A percentile compares a stretch with the other conserved stretches of the same genome.
These are phyloP conservation scores for Nineta flava DNA, from an alignment of 2,888 invertebrate genomes.

Conservation along the genomic window DNA sequence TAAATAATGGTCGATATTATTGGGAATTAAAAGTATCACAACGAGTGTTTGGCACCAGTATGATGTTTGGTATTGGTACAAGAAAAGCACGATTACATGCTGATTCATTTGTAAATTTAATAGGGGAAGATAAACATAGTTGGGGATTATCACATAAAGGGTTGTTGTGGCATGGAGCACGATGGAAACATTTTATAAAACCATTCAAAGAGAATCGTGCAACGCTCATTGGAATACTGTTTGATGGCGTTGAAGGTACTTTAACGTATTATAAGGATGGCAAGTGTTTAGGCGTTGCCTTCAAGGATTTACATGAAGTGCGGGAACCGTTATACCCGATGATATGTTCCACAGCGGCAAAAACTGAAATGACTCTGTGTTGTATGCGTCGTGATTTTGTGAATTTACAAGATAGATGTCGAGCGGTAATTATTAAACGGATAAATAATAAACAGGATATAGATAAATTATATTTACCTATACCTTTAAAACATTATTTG, in stretches of 20 bases:
- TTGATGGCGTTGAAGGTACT: constrained; percentile 51
- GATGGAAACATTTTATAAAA: constrained; percentile 43
- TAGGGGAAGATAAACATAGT: constrained; percentile 52
- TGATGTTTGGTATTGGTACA: constrained; percentile 60
- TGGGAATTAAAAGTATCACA: constrained; percentile 49
- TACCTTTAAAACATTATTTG: constrained; percentile 37
- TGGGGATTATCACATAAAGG: constrained; percentile 65
- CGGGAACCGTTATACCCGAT: constrained; percentile 49
- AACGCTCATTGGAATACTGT: constrained; percentile 48
- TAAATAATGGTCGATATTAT: constrained; percentile 47
- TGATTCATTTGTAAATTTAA: constrained; percentile 48
- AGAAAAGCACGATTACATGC: constrained; percentile 40
- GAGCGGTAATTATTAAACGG: constrained; percentile 41
- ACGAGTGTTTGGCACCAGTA: constrained; percentile 54
- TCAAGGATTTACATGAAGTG: constrained; percentile 43
- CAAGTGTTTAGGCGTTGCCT: constrained; percentile 50
- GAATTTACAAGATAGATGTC: constrained; percentile 50
- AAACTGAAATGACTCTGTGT: constrained; percentile 53
- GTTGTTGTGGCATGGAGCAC: constrained; percentile 47
- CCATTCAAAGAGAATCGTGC: constrained; percentile 53
- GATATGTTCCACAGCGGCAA: constrained; percentile 56
- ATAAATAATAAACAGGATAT: constrained; percentile 33
- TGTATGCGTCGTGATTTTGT: constrained; percentile 43
- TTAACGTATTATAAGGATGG: constrained; percentile 57
- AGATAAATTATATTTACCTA: constrained; percentile 38